Evolutionary conservation across 2,888 invertebrate species (phyloP), one percentile per base, ranked within the genome.

Genomic region (Laspeyria flexula): DNA sequence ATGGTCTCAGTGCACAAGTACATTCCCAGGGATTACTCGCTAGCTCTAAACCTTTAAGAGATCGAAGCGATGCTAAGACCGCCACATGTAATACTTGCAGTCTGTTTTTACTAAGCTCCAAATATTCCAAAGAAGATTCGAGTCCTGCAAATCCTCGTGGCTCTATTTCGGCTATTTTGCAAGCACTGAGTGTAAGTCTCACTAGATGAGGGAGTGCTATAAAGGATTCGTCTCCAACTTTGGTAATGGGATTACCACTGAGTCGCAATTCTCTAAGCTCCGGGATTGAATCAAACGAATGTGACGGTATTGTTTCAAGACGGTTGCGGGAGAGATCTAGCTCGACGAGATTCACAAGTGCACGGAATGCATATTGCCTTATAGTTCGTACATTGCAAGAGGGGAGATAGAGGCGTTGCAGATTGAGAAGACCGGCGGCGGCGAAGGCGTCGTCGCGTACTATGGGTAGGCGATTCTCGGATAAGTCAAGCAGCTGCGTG

Each of bases 1-100:
- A 81, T 0, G 96, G 96, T 45, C 96, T 91, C 53, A 97, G 80
- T 18, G 93, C 93, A 79, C 97, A 97, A 33, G 96, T 95, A 81
- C 97, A 97, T 80, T 96, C 96, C 96, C 97, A 97, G 0, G 95
- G 96, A 83, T 97, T 97, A 53, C 93, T 94, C n/a, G 95, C 94
- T 60, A 97, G 83, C 71, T 96, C 96, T 55, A 97, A 86, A 10
- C 96, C 96, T 75, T 96, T 95, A 43, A 97, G 84, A 59, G 94
- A 95, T 60, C 94, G 90, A 37, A 97, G 84, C 7, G 95, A 93
- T 0, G 95, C 95, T 54, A 97, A 89, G 9, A 95, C 94, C 27
- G 94, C 93, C 10, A 96, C 93, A 48, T 93, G 93, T 10, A 96
- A 92, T 54, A 95, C 94, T 40, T 93, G 93, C 56, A 97, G 79